Conservation (phyloP, 1,140 invertebrate genomes). For the Tachypleus tridentatus region DNA sequence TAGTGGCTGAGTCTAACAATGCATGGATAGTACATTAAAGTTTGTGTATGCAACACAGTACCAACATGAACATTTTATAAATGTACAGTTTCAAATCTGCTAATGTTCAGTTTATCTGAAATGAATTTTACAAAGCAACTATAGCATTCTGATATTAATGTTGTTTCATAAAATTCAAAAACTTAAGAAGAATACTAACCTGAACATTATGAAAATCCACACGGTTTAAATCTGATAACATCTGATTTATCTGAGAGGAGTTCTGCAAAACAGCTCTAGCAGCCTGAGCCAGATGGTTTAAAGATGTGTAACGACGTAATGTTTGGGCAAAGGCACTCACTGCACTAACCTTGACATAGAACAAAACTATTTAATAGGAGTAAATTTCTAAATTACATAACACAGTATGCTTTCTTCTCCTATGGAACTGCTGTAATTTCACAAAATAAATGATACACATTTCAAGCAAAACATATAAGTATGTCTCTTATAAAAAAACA, state of each 20-base stretch:
- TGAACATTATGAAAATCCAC: constrained; percentile 97
- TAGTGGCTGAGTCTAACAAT: too few species aligned
- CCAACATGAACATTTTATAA: too few species aligned
- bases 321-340: constrained; percentile 91
- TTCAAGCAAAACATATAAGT: too few species aligned
- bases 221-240: constrained; percentile 91
- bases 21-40: too few species aligned
- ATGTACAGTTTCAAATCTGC: too few species aligned
- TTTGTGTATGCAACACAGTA: too few species aligned
- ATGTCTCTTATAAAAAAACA: too few species aligned
- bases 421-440: too few species aligned
- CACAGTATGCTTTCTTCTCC: too few species aligned
- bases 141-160: not conserved
- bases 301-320: constrained; percentile 84
- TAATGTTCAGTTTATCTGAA: not conserved
- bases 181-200: constrained; percentile 30
- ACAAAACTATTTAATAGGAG: too few species aligned
- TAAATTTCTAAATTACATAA: too few species aligned
- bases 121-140: not conserved
- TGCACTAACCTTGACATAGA: constrained; percentile 35
- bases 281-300: constrained; percentile 97
- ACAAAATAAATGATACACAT: too few species aligned
- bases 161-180: not conserved
- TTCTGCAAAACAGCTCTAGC: constrained; percentile 93
- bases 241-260: constrained; percentile 88